Evolutionary conservation across 2,888 invertebrate species (phyloP), one percentile per base, ranked within the genome.

Genomic region (Calephelis perditalis): DNA sequence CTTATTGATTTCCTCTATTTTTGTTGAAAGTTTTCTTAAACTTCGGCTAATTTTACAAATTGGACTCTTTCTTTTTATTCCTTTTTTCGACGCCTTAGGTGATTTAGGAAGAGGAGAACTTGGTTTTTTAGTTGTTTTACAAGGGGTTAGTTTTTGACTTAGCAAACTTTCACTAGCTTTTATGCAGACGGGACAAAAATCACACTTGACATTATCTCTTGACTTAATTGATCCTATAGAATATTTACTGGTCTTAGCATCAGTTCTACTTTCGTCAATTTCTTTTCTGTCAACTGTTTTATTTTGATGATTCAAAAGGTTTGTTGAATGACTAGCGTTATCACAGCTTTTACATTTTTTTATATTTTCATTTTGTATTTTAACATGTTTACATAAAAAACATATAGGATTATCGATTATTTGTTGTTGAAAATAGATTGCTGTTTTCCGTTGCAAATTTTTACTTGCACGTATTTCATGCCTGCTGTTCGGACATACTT

Each of bases 301-400:
- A 40, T 6, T 40, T 40, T 6, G 6, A 40, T 40, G 3, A 40
- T 40, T 40, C 1, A 77, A 63, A 52, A 73, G 49, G 63, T 70
- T 79, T 40, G 67, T 60, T 40, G 79, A 65, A 9, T 6, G 40
- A 40, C 40, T 7, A 40, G 40, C 40, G 40, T 8, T 6, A 7
- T 7, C 40, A 40, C 40, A 40, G 40, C 40, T 40, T 40, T 40
- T 40, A 40, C 40, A 40, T 40, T 40, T 47, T 47, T 47, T 47
- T 47, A 47, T 2, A 47, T 47, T 40, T 40, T 40, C 8, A 40
- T 40, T 40, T 6, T 7, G 7, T 40, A 7, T 6, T 40, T 40
- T 40, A 6, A 40, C 40, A 40, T 40, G 7, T 40, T 40, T 6
- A 40, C 40, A 40, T 40, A 40, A 40, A 40, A 8, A 40, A 40